Base-by-base conservation (phyloP, 2,113 vertebrate genomes). In the Aegithalos caudatus region DNA sequence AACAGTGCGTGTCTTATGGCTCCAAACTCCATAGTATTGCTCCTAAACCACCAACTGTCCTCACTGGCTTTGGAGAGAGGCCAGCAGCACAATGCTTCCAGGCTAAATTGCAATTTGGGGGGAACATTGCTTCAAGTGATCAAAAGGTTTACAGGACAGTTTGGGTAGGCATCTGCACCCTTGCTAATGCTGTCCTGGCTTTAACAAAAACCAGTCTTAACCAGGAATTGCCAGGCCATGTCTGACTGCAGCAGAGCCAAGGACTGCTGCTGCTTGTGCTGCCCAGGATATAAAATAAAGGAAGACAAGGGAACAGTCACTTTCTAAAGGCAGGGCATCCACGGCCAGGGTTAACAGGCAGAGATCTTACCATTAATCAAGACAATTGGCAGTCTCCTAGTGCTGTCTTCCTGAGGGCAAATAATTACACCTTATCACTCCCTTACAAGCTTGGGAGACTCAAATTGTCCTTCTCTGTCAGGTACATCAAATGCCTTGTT, bases 1-100 rank as follows among this genome's bases (percentile, higher is more conserved):
- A 93, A 76, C 88, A 88, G 93, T 84, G 47, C 62, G 0, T 78
- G 71, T 95, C 88, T 93, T 90, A 90, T 81, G 82, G 94, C 94
- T 95, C 88, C 82, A 74, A 18, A 60, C 70, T 88, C 86, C 65
- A 1, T 6, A 71, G 65, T 74, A 66, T 90, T 86, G 93, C 94
- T 90, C 82, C 86, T 74, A 78, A 90, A 88, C 72, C 81, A 86
- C 8, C 0, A 88, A n/a, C 60, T 33, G 33, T 37, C 12, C 2
- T 80, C 89, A 35, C 76, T 56, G 92, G 73, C 87, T 90, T 89
- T 61, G 62, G 81, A 61, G 74, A 86, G 58, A 61, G 62, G 57
- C 84, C 85, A 85, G 67, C 58, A 74, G 61, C 78, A 62, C 50
- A 48, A 90, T 21, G 27, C 73, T 91, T 69, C 10, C 0, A 35